Evolutionary conservation across 2,113 vertebrate genomes (phyloP), one percentile per base, ranked within the genome.

Genomic region (Heteronetta atricapilla): DNA sequence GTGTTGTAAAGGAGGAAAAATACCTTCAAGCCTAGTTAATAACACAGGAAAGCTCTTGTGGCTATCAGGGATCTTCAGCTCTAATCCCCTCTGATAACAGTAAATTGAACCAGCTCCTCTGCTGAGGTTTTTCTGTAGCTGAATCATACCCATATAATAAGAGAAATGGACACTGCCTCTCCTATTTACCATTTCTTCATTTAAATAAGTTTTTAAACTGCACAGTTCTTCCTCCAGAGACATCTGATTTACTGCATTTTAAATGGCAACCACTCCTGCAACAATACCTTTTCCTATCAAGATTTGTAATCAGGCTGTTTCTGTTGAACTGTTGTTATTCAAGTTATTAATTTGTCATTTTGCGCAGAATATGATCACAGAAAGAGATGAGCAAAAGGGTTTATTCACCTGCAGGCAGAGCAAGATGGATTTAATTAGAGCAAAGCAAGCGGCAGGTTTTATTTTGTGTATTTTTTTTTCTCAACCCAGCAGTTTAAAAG

Each of bases 281-380:
- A 94, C 90, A 94, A 88, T 83, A 81, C 26, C 38, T 59, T 85
- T 86, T 89, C n/a, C 89, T 94, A 89, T 93, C 92, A 74, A 64
- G 69, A 70, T 83, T 93, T 96, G 91, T 96, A 90, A 96, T 95
- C 89, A 56, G 56, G n/a, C 40, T 95, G 77, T 91, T 96, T 74
- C 87, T 77, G 90, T 94, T 59, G 86, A 94, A 74, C 91, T 89
- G 56, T n/a, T 94, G 88, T 88, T 90, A 75, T 72, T 86, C 88
- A 56, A 82, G 73, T 96, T 97, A 96, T 95, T 96, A 95, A 96
- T 96, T 97, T 95, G 92, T 93, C 84, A 73, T 96, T 95, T 96
- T 88, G 50, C 58, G 52, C 56, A 10, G 76, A 63, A 62, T 72
- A 69, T 50, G 81, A 92, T 92, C 83, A 86, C 63, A 44, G 74